Percentiles rank a stretch among this genome's conserved stretches.
Evolutionary conservation across 2,113 vertebrate species (phyloP).

Genomic region (Alces alces): DNA sequence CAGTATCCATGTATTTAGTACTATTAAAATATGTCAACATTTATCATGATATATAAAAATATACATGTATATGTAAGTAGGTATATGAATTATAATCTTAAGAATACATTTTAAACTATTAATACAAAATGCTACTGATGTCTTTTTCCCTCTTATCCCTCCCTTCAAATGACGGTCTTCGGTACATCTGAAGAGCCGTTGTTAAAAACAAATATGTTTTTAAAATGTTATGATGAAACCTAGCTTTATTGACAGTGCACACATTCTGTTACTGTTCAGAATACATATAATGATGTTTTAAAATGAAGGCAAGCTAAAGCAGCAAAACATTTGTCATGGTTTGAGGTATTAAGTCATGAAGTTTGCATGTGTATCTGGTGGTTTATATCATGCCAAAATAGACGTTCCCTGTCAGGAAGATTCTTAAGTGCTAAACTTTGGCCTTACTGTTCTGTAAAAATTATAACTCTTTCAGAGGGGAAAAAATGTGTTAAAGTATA

Average conservation of each 20-base stretch:
- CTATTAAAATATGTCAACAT: not conserved
- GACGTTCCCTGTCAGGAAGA: not conserved
- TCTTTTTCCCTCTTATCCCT: not conserved
- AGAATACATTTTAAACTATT: not conserved
- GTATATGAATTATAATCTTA: not conserved
- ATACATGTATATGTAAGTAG: not conserved
- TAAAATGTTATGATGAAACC: not conserved
- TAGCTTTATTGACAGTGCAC: not conserved
- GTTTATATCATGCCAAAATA: not conserved
- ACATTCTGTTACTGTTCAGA: not conserved
- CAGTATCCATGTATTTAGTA: not conserved
- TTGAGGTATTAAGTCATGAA: conserved; percentile 41
- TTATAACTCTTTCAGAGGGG: not conserved
- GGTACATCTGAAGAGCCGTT: not conserved
- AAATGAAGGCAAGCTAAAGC: not conserved
- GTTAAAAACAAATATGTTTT: not conserved
- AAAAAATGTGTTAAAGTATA: conserved; percentile 29
- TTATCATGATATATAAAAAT: not conserved
- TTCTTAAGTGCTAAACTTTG: conserved; percentile 13
- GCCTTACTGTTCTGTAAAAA: conserved; percentile 1
- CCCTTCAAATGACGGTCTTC: not conserved
- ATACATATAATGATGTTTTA: not conserved
- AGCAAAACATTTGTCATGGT: conserved; percentile 20
- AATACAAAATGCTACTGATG: not conserved
- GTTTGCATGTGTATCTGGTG: not conserved